Percentiles rank a stretch among this genome's conserved stretches.
Evolutionary conservation across 2,797 vertebrate species (phyloP).

Genomic region (Arctocebus calabarensis): DNA sequence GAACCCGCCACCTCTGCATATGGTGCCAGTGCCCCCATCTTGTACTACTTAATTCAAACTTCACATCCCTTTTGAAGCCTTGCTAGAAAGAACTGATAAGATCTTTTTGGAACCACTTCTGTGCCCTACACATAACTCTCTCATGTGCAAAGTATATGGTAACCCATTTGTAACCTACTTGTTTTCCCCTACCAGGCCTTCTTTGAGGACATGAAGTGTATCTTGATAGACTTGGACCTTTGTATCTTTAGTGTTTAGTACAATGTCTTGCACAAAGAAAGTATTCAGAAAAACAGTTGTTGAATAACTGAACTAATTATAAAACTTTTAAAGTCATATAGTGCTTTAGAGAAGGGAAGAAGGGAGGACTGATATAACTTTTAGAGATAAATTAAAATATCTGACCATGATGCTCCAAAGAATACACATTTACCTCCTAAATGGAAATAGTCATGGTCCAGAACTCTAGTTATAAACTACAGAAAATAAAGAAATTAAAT

Average conservation of each 20-base stretch:
- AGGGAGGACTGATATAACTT: slow-evolving; percentile 19
- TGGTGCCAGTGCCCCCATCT: background rate
- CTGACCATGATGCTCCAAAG: background rate
- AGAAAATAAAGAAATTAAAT: slow-evolving; percentile 57
- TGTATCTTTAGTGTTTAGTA: background rate
- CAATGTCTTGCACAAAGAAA: slow-evolving; percentile 32
- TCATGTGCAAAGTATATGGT: background rate
- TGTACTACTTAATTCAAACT: background rate
- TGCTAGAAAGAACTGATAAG: slow-evolving; percentile 32
- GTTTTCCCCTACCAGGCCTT: background rate
- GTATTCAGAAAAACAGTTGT: background rate
- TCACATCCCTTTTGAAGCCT: slow-evolving; percentile 42
- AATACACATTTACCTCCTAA: slow-evolving; percentile 38
- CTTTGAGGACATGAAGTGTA: slow-evolving; percentile 33
- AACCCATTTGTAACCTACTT: slow-evolving; percentile 5
- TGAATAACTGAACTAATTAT: slow-evolving; percentile 37
- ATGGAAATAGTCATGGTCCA: slow-evolving; percentile 2
- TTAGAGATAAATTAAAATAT: slow-evolving; percentile 22
- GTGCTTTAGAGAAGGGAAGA: slow-evolving; percentile 28
- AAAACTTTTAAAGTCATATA: slow-evolving; percentile 47
- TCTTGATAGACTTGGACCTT: slow-evolving; percentile 49
- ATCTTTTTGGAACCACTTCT: slow-evolving; percentile 43
- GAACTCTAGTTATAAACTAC: slow-evolving; percentile 41
- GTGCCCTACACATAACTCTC: background rate
- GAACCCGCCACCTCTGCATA: too few species aligned